Evolutionary conservation across 2,113 vertebrate genomes (phyloP).

Genomic region (Ondatra zibethicus): DNA sequence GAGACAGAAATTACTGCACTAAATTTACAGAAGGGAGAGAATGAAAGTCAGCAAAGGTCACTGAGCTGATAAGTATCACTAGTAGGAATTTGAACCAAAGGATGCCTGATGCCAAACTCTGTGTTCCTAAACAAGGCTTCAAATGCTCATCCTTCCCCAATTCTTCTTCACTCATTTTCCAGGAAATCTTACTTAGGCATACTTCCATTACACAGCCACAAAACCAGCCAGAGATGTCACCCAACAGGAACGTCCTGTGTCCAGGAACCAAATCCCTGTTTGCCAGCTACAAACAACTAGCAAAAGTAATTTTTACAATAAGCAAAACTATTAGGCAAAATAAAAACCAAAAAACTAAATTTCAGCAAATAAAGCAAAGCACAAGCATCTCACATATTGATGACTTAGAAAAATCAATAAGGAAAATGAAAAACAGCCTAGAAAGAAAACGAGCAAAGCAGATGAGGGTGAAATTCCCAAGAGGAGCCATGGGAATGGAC

Average conservation of each 20-base stretch:
- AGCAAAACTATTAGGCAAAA: constrained; percentile 48
- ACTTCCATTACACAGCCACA: not conserved
- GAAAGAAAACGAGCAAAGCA: constrained; percentile 40
- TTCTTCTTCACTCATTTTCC: not conserved
- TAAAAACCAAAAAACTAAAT: constrained; percentile 24
- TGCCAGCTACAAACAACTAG: not conserved
- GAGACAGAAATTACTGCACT: not conserved
- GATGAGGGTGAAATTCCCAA: not conserved
- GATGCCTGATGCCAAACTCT: not conserved
- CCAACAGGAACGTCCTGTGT: not conserved
- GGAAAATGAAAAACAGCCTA: not conserved
- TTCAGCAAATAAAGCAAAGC: constrained; percentile 3
- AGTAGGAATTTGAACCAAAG: not conserved
- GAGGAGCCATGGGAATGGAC: not conserved
- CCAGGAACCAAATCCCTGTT: not conserved
- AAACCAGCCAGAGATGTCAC: not conserved
- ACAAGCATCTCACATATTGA: not conserved
- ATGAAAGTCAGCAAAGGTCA: not conserved
- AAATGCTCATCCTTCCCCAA: not conserved
- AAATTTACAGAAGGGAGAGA: not conserved
- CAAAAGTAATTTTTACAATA: not conserved
- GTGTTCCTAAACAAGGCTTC: not conserved
- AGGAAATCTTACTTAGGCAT: not conserved
- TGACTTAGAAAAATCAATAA: constrained; percentile 39
- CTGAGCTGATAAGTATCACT: not conserved